These are phyloP conservation scores for Xerus rutilus DNA, from an alignment of 2,797 vertebrate species.

Conservation along the genomic window DNA sequence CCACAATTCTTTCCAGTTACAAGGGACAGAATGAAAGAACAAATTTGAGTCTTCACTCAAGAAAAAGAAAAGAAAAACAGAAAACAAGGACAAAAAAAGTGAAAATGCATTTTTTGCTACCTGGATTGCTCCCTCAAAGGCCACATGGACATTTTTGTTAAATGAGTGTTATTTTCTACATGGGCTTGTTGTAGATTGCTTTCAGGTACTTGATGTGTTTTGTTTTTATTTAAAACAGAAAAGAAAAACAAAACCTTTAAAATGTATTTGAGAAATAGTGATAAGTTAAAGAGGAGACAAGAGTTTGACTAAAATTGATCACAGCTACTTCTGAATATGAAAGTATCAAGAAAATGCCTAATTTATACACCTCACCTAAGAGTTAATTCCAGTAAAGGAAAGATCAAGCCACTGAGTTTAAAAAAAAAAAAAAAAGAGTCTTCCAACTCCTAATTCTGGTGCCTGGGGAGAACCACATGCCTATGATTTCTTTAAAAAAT, in stretches of 20 bases:
- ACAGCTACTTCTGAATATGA: neutral
- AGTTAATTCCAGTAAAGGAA: constrained; percentile 35
- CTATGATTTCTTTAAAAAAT: constrained; percentile 23
- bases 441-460: neutral
- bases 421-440: neutral
- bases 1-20: neutral
- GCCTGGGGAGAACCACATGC: constrained; percentile 37
- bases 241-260: neutral
- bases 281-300: constrained; percentile 16
- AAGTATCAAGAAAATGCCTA: neutral
- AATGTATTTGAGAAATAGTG: constrained; percentile 16
- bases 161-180: neutral
- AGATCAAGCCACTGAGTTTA: neutral
- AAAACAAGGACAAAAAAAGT: neutral
- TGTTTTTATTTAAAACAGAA: constrained; percentile 48
- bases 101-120: neutral
- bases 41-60: neutral
- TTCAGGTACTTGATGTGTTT: neutral
- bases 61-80: neutral
- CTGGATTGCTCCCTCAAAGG: neutral
- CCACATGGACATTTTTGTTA: neutral
- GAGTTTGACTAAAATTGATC: neutral
- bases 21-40: neutral
- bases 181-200: neutral
- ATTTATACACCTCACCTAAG: neutral